Percentiles rank a stretch among this genome's conserved stretches.
Conservation (phyloP, 2,888 invertebrate genomes). For the Eumacrocentrus americanus region DNA sequence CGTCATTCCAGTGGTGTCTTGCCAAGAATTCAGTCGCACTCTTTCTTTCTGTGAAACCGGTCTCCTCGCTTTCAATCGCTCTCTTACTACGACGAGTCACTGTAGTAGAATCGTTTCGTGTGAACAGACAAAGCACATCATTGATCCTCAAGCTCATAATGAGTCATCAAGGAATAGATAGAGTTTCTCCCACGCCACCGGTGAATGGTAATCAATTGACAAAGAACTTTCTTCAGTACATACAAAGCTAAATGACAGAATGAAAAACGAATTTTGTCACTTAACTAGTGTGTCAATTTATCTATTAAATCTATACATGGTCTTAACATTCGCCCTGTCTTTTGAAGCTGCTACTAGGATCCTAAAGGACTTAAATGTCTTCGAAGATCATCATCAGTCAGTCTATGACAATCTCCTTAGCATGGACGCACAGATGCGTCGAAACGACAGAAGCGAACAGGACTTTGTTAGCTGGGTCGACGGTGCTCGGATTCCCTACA, state of each 20-base stretch:
- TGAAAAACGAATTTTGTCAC: no score
- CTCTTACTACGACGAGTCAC: no score
- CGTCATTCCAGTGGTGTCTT: conserved; percentile 34
- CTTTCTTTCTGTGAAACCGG: not conserved
- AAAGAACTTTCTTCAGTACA: no score
- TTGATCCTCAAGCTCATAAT: not conserved
- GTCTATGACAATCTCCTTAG: conserved; percentile 11
- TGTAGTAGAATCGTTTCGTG: no score
- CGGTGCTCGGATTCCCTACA: conserved; percentile 47
- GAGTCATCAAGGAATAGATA: not conserved
- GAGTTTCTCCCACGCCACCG: not conserved
- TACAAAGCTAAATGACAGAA: no score
- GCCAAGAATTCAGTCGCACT: conserved; percentile 25
- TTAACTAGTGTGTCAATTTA: no score
- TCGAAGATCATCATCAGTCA: not conserved
- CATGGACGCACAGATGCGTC: conserved; percentile 31
- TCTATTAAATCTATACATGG: not conserved
- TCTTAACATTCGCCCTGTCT: not conserved
- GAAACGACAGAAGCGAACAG: conserved; percentile 53
- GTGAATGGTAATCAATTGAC: no score
- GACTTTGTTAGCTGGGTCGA: conserved; percentile 54
- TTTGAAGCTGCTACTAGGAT: not conserved
- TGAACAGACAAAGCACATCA: conserved; percentile 4
- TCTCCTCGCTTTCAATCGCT: not conserved
- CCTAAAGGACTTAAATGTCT: not conserved